phyloP scores from a whole-genome alignment of 1,140 invertebrate genomes.

The Drosophila orena region DNA sequence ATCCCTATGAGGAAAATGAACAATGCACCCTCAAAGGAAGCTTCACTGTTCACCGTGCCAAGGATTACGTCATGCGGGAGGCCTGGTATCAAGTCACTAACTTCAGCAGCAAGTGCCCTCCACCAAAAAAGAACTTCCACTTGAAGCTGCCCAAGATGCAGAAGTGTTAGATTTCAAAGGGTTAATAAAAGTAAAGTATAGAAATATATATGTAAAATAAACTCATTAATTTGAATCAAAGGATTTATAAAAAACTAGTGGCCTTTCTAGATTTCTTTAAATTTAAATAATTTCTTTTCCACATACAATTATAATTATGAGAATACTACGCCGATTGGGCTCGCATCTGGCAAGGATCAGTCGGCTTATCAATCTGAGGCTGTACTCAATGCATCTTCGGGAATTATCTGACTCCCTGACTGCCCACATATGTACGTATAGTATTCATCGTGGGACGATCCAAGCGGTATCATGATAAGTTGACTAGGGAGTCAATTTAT shows the following conservation, averaged over 20 bases:
- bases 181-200: too few relatives aligned
- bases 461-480: too few relatives aligned
- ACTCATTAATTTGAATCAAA: too few relatives aligned
- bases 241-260: neutral
- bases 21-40: constrained; percentile 66
- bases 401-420: too few relatives aligned
- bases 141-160: neutral
- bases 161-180: neutral
- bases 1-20: constrained; percentile 21
- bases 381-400: too few relatives aligned
- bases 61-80: constrained; percentile 61
- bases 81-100: constrained; percentile 69
- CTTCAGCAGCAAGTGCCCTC: constrained; percentile 60
- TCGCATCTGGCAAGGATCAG: constrained; percentile 17
- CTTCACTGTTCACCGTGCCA: constrained; percentile 70
- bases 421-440: too few relatives aligned
- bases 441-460: too few relatives aligned
- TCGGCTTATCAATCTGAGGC: too few relatives aligned
- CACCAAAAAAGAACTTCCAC: constrained; percentile 25
- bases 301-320: constrained; percentile 4
- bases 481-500: too few relatives aligned
- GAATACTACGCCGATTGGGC: constrained; percentile 5
- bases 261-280: neutral
- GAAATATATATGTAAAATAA: too few relatives aligned
- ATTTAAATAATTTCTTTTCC: neutral